Base-by-base conservation (phyloP, 2,888 invertebrate genomes). In the Carterocephalus palaemon region DNA sequence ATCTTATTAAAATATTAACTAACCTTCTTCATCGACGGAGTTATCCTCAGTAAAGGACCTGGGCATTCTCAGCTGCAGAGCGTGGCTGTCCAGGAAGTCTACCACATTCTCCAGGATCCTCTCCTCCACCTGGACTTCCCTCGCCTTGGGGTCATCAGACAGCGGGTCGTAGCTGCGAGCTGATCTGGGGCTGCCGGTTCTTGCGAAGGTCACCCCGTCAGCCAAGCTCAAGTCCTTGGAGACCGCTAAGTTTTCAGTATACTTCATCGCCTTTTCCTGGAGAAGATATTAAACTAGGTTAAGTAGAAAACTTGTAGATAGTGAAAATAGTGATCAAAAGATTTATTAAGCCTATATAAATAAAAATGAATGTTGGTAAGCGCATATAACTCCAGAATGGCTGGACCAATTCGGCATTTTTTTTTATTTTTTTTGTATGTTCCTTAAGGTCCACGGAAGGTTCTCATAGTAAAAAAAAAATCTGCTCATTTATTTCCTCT, bases 261-360 rank as follows among this genome's bases (percentile, higher is more conserved):
- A 78, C 53, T 74, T 83, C 82, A 86, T 74, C 13, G 85, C 84
- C 54, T 85, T 86, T 68, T 85, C 86, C 86, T 86, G 78, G 15
- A 54, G 68, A 60, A 47, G 32, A 36, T 47, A 48, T 19, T 32
- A 47, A 19, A 46, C 22, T 36, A 15, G 20, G 8, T 12, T 9
- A 15, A 5, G n/a, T n/a, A 15, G 4, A 28, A 15, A 15, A 4
- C 15, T 15, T 1, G 2, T 7, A 28, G 28, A 28, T 15, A 7
- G 2, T 2, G 7, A 3, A 34, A 8, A 38, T 17, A 9, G 9
- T 24, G 24, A 15, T 38, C n/a, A 9, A 22, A n/a, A 22, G n/a
- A n/a, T n/a, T n/a, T n/a, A n/a, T n/a, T n/a, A n/a, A n/a, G n/a
- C n/a, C n/a, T n/a, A n/a, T n/a, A n/a, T n/a, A n/a, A n/a, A n/a